Conservation (phyloP, 2,113 vertebrate species). For the Toxotes jaculatrix region DNA sequence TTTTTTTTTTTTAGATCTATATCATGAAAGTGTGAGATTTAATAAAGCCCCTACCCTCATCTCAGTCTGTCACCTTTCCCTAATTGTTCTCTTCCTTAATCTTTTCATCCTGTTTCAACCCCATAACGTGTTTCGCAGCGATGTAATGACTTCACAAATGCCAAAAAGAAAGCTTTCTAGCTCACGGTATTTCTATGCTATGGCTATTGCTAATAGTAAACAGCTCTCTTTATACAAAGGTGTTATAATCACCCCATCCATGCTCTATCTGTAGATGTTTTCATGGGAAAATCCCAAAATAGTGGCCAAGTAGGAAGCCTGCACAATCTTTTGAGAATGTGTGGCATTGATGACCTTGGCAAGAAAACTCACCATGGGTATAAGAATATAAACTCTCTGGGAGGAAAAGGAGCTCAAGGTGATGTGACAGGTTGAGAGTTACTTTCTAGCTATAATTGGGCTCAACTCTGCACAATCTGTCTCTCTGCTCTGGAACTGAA, state of each 20-base stretch:
- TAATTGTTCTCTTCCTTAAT: neutral
- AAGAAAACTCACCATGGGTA: constrained; percentile 8
- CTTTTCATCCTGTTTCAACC: neutral
- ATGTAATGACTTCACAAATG: neutral
- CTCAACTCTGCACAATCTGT: constrained; percentile 57
- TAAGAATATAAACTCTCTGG: constrained; percentile 29
- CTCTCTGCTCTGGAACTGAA: constrained; percentile 45
- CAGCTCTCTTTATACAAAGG: constrained; percentile 3
- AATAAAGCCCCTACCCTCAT: neutral
- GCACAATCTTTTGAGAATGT: constrained; percentile 9
- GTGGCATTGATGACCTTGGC: constrained; percentile 48
- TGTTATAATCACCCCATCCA: neutral
- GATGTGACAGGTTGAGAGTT: constrained; percentile 57
- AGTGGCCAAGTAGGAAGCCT: neutral
- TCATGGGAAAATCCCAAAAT: constrained; percentile 4
- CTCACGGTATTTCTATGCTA: neutral
- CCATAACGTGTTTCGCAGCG: neutral
- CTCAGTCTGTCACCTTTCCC: neutral
- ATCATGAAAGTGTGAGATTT: neutral
- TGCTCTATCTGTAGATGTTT: neutral
- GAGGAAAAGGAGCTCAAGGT: constrained; percentile 28
- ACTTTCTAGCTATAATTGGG: constrained; percentile 49
- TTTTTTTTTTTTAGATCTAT: neutral
- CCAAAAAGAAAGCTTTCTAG: neutral
- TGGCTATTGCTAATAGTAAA: neutral